A percentile compares a stretch with the other conserved stretches of the same genome.
Evolutionary conservation across 1,140 invertebrate species (phyloP).

Genomic region (Matsumurasca onukii): DNA sequence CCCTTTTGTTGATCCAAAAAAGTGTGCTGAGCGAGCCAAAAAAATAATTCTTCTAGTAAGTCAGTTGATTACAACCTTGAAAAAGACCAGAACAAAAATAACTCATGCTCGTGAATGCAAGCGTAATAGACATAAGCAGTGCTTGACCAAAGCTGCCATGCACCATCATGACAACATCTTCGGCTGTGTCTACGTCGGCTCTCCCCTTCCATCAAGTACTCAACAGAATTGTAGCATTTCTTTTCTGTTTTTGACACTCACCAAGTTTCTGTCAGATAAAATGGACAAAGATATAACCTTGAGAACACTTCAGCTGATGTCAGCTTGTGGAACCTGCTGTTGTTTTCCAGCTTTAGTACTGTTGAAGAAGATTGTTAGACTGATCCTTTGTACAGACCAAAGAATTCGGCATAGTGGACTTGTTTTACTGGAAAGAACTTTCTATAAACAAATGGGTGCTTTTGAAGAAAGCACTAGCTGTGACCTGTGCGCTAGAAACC

Average conservation of each 20-base stretch:
- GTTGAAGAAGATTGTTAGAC: conserved; percentile 46
- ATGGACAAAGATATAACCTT: conserved; percentile 49
- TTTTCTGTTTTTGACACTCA: conserved; percentile 56
- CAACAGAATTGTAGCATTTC: conserved; percentile 55
- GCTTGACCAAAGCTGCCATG: conserved; percentile 49
- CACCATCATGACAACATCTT: conserved; percentile 61
- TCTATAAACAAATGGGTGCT: conserved; percentile 61
- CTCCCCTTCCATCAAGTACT: conserved; percentile 40
- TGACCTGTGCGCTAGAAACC: conserved; percentile 14
- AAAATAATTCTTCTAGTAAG: conserved; percentile 60
- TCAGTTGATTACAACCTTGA: conserved; percentile 56
- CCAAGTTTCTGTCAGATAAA: conserved; percentile 53
- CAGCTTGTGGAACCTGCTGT: conserved; percentile 61
- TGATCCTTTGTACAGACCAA: conserved; percentile 46
- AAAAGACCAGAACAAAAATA: conserved; percentile 57
- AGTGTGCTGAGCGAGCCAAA: conserved; percentile 51
- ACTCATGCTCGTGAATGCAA: conserved; percentile 55
- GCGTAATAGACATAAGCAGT: conserved; percentile 54
- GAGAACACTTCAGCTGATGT: conserved; percentile 56
- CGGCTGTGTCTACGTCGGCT: conserved; percentile 49
- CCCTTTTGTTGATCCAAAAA: conserved; percentile 48
- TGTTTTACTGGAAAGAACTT: conserved; percentile 56
- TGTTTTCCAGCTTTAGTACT: conserved; percentile 57
- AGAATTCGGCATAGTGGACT: conserved; percentile 46
- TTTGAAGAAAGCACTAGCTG: conserved; percentile 40